Conservation (phyloP, 2,113 vertebrate species). For the Solea solea region DNA sequence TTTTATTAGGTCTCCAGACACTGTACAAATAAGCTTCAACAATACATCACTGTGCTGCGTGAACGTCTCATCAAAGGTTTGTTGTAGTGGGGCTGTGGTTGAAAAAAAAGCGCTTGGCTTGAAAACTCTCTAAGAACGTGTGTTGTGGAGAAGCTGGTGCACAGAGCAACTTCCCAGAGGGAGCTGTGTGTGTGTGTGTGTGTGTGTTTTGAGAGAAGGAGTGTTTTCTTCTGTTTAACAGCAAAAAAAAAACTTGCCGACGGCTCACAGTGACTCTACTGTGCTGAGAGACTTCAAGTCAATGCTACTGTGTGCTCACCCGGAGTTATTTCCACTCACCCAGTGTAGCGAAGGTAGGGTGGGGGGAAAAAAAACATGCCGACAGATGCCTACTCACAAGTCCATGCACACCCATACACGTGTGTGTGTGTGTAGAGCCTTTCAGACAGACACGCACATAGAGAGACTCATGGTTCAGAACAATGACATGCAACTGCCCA, state of each 20-base stretch:
- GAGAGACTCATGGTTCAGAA: constrained; percentile 52
- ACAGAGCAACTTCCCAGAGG: constrained; percentile 48
- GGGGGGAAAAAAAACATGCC: constrained; percentile 45
- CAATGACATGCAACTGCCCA: constrained; percentile 72
- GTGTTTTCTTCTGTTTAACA: constrained; percentile 61
- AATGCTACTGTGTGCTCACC: constrained; percentile 74
- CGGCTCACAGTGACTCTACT: constrained; percentile 70
- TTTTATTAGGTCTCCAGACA: neutral
- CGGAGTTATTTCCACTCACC: constrained; percentile 66
- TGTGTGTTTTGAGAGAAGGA: constrained; percentile 64
- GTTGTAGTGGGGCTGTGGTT: neutral
- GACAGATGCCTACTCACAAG: constrained; percentile 51
- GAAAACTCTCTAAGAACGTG: constrained; percentile 41
- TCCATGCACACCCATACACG: constrained; percentile 37
- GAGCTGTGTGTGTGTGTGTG: constrained; percentile 21
- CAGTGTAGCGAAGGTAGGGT: constrained; percentile 43
- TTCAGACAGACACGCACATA: constrained; percentile 23
- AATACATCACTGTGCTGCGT: neutral
- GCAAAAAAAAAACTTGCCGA: constrained; percentile 44
- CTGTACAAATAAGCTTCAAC: constrained; percentile 6
- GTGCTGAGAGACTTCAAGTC: constrained; percentile 59
- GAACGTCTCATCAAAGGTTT: constrained; percentile 12
- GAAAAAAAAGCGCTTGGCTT: neutral
- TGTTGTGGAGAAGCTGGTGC: constrained; percentile 52
- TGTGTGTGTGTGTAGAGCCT: constrained; percentile 37